Percentiles rank a stretch among this genome's conserved stretches.
Evolutionary conservation across 2,797 vertebrate genomes (phyloP).

Genomic region (Hozukius guyotensis): DNA sequence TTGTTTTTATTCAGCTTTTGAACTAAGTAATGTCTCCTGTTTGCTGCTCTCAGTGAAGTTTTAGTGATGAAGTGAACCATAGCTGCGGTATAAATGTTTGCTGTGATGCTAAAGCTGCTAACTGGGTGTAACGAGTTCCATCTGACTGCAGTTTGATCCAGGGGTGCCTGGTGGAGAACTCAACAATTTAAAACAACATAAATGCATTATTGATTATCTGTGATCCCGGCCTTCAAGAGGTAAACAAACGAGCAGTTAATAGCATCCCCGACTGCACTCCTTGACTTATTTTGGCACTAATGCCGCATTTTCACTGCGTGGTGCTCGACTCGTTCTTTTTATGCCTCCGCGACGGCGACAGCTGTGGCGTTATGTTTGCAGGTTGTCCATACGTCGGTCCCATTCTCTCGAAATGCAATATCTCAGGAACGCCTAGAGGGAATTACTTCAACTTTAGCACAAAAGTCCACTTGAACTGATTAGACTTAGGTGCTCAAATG

Average conservation of each 20-base stretch:
- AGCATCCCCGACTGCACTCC: constrained; percentile 12
- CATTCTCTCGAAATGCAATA: background rate
- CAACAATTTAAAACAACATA: constrained; percentile 36
- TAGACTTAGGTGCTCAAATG: background rate
- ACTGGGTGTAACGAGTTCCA: constrained; percentile 19
- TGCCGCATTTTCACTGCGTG: background rate
- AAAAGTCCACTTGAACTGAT: background rate
- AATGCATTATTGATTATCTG: constrained; percentile 58
- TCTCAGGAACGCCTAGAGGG: background rate
- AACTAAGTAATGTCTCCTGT: background rate
- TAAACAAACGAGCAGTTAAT: constrained; percentile 57
- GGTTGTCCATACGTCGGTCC: background rate
- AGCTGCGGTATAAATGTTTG: constrained; percentile 13
- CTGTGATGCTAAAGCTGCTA: constrained; percentile 10
- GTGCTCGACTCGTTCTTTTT: background rate
- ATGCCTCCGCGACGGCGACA: background rate
- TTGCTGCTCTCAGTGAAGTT: background rate
- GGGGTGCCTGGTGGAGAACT: constrained; percentile 8
- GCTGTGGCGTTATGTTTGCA: background rate
- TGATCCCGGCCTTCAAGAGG: constrained; percentile 44
- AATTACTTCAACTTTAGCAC: background rate
- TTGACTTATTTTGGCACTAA: constrained; percentile 15
- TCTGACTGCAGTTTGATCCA: constrained; percentile 23
- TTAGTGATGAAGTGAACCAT: constrained; percentile 11
- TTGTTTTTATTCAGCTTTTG: constrained; percentile 21